Evolutionary conservation across 2,888 invertebrate genomes (phyloP).

Genomic region (Cylindroiulus punctatus): DNA sequence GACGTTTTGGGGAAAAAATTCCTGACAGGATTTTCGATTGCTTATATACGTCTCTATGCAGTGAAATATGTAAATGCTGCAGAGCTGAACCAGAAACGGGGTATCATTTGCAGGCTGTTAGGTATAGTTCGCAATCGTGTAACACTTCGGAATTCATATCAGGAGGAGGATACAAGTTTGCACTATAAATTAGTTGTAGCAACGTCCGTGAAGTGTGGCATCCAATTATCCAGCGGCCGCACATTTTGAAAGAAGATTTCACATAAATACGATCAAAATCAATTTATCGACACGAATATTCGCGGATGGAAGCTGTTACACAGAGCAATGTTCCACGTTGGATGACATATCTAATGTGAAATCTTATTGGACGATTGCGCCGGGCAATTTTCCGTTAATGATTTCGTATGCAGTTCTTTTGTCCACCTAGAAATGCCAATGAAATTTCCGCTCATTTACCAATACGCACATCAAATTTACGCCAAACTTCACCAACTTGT

Average conservation of each 20-base stretch:
- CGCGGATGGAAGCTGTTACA: background rate
- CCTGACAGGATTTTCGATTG: conserved; percentile 18
- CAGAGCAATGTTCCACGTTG: too few species aligned
- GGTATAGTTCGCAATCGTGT: background rate
- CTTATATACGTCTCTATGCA: background rate
- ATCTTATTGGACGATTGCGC: too few species aligned
- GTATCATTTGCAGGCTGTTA: background rate
- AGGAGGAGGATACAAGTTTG: background rate
- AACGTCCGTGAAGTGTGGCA: background rate
- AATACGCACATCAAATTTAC: too few species aligned
- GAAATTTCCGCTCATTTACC: too few species aligned
- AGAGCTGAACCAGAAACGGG: background rate
- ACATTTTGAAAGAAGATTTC: background rate
- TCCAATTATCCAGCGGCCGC: background rate
- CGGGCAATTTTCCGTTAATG: too few species aligned
- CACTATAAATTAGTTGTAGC: background rate
- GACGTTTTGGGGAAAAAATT: background rate
- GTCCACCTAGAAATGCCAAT: too few species aligned
- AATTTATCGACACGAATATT: background rate
- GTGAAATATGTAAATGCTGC: conserved; percentile 16
- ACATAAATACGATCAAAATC: conserved; percentile 12
- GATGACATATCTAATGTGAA: too few species aligned
- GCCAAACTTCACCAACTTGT: background rate
- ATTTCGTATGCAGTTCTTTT: too few species aligned
- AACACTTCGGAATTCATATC: background rate